These are phyloP conservation scores for Geococcyx californianus DNA, from an alignment of 2,113 vertebrate genomes.

Conservation along the genomic window DNA sequence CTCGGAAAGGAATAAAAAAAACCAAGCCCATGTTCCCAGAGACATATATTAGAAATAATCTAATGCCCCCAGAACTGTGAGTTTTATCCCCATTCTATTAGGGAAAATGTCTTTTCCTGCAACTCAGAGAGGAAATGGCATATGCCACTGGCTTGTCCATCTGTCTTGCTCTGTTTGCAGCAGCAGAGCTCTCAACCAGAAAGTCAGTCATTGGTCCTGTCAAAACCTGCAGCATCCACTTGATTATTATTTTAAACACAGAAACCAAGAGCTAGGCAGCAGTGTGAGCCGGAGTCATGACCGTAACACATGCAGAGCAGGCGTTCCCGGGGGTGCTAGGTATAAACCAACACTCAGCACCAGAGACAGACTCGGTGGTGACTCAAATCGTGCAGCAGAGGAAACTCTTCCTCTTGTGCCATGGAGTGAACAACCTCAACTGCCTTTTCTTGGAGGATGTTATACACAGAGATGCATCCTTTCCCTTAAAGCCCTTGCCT, in stretches of 20 bases:
- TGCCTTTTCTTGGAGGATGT: rapidly evolving
- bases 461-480: rapidly evolving
- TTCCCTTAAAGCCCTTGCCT: rapidly evolving
- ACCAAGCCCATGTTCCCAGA: background rate
- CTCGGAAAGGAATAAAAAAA: background rate
- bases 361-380: rapidly evolving
- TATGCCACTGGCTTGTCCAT: background rate
- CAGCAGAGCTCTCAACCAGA: background rate
- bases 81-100: background rate
- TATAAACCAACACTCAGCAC: rapidly evolving
- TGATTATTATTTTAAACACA: background rate
- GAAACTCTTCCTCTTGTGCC: background rate
- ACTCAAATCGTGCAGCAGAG: background rate
- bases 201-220: background rate
- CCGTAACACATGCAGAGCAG: background rate
- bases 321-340: background rate
- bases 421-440: rapidly evolving
- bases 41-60: background rate
- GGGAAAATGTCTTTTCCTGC: background rate
- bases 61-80: background rate
- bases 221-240: background rate
- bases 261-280: background rate
- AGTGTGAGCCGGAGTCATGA: background rate
- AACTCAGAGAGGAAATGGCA: background rate
- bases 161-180: background rate